phyloP scores from a whole-genome alignment of 2,113 vertebrate species.

The Myodes glareolus region DNA sequence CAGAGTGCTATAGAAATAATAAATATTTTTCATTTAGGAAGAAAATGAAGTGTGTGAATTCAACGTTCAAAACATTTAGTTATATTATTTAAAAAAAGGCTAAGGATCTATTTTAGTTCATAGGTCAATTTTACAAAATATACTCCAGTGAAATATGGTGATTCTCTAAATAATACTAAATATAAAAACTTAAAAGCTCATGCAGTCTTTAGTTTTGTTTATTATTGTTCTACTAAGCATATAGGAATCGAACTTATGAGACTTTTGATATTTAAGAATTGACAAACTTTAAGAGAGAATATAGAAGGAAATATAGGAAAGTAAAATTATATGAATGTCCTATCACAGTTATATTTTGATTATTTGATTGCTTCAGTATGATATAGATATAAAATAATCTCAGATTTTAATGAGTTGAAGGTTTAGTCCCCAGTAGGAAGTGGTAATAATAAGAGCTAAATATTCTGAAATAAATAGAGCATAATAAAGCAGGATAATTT shows the following conservation, averaged over 20 bases:
- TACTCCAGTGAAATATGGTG: background rate
- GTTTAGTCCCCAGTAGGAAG: background rate
- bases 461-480: background rate
- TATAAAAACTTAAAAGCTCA: background rate
- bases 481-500: background rate
- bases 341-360: background rate
- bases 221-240: background rate
- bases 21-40: conserved; percentile 2
- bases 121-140: background rate
- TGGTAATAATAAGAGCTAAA: background rate
- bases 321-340: background rate
- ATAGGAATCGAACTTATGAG: background rate
- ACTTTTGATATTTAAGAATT: background rate
- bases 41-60: conserved; percentile 21
- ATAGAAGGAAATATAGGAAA: background rate
- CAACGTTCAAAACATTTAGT: background rate
- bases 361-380: background rate
- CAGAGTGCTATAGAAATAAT: background rate
- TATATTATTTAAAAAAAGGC: background rate
- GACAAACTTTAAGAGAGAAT: background rate
- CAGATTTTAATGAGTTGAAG: background rate
- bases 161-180: background rate
- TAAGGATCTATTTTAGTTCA: background rate
- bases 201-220: background rate
- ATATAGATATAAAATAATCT: background rate